Conservation (phyloP, 2,113 vertebrate genomes). For the Egretta garzetta region DNA sequence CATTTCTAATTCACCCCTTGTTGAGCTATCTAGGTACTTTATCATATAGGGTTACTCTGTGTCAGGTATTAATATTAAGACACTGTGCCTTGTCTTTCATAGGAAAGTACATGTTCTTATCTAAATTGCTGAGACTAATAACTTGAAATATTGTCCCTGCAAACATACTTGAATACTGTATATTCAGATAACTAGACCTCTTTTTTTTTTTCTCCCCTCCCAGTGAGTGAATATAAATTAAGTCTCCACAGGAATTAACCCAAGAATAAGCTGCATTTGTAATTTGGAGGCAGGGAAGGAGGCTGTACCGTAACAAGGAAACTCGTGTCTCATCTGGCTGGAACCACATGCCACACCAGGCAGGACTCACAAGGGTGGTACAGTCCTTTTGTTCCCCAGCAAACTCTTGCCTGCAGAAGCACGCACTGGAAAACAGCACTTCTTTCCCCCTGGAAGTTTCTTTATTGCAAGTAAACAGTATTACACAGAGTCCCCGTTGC, state of each 20-base stretch:
- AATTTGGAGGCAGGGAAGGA: not conserved
- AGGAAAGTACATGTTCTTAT: slow-evolving; percentile 15
- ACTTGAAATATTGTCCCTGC: slow-evolving; percentile 37
- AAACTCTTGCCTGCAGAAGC: not conserved
- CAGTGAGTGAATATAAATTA: not conserved
- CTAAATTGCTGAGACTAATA: slow-evolving; percentile 46
- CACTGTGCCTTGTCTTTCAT: not conserved
- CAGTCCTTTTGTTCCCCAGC: not conserved
- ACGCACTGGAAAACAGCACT: not conserved
- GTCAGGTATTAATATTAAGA: slow-evolving; percentile 19
- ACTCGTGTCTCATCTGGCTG: not conserved
- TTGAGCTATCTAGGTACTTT: slow-evolving; percentile 27
- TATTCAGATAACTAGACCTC: not conserved
- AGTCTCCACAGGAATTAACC: not conserved
- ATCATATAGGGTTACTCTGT: not conserved
- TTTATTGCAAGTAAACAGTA: not conserved
- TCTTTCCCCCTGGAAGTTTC: not conserved
- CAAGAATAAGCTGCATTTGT: not conserved
- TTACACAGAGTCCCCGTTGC: not conserved
- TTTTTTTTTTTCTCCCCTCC: not conserved
- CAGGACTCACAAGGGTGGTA: not conserved
- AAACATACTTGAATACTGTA: not conserved
- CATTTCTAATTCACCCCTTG: not conserved
- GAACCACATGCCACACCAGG: not conserved
- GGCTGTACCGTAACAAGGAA: not conserved